Evolutionary conservation across 2,797 vertebrate species (phyloP), one percentile per base, ranked within the genome.

Genomic region (Oreochromis grahami): DNA sequence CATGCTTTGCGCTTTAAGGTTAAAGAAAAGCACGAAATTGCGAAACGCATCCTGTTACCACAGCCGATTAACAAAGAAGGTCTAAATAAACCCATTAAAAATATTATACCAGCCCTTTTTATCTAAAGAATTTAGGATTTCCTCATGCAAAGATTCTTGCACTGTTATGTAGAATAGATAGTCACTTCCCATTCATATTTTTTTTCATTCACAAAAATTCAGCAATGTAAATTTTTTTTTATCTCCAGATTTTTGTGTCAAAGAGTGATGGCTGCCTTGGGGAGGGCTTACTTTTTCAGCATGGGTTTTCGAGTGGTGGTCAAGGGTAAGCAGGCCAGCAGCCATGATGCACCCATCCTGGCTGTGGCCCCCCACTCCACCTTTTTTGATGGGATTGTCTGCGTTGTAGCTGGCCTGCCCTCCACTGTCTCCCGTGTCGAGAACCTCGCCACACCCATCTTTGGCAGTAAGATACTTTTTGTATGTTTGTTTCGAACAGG

Each of bases 331-430:
- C 91, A 95, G 26, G 98, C 96, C 0, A 92, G 88, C 82, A 95
- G 95, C 0, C 19, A 8, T 4, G 97, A 98, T 81, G 98, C 98
- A 1, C 98, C 99, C 0, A 96, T 99, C 88, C 95, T 99, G 78
- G 97, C 96, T 0, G 98, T 96, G 78, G 98, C 98, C 8, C 99
- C 98, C 55, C 98, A 99, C 91, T 99, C 98, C 34, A 97, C 97
- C 2, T 99, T 98, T 93, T 99, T 98, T 15, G 99, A 99, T 78
- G 98, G 97, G 48, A 97, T 99, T 2, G 95, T 97, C 83, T 98
- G 96, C 89, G 91, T 99, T 2, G 80, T 97, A 2, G 97, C 98
- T 1, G 98, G 98, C 60, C 92, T 99, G 72, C 98, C 98, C 2
- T 99, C 98, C 9, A 96, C 96, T 2, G 98, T 99, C 3, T 98